A percentile compares a stretch with the other conserved stretches of the same genome.
phyloP scores from a whole-genome alignment of 2,797 vertebrate genomes.

The Acropternis orthonyx region DNA sequence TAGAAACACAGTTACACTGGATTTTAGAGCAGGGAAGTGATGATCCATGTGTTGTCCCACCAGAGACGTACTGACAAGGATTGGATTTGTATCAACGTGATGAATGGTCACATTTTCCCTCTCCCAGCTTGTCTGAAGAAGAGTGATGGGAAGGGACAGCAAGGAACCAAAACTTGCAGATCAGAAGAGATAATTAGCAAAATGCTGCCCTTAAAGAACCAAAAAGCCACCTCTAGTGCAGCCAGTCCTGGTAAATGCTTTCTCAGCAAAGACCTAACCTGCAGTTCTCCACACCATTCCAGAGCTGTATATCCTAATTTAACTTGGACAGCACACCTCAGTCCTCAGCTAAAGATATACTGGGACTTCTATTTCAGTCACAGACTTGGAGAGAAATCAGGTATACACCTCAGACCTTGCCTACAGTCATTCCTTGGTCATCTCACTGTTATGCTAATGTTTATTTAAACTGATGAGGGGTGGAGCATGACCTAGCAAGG shows the following conservation, averaged over 20 bases:
- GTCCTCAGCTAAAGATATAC: slow-evolving; percentile 4
- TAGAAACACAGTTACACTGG: not conserved
- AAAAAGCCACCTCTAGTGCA: not conserved
- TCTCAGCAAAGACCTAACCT: not conserved
- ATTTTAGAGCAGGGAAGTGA: not conserved
- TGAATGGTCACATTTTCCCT: not conserved
- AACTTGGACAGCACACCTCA: not conserved
- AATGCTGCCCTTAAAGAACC: not conserved
- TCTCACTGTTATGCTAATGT: not conserved
- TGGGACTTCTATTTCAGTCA: slow-evolving; percentile 15
- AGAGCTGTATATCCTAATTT: not conserved
- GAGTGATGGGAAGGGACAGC: not conserved
- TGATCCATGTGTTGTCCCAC: accelerated
- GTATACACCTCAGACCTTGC: slow-evolving; percentile 17
- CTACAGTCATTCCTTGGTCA: slow-evolving; percentile 5
- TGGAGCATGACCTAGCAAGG: not conserved
- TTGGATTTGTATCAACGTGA: not conserved
- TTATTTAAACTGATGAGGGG: not conserved
- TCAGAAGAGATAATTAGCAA: not conserved
- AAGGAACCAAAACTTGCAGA: not conserved
- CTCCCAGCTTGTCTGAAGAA: not conserved
- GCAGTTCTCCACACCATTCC: not conserved
- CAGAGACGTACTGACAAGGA: not conserved
- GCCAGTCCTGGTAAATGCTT: not conserved
- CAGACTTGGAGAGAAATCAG: slow-evolving; percentile 13